These are phyloP conservation scores for Pheosia tremula DNA, from an alignment of 2,888 invertebrate species.

Conservation along the genomic window DNA sequence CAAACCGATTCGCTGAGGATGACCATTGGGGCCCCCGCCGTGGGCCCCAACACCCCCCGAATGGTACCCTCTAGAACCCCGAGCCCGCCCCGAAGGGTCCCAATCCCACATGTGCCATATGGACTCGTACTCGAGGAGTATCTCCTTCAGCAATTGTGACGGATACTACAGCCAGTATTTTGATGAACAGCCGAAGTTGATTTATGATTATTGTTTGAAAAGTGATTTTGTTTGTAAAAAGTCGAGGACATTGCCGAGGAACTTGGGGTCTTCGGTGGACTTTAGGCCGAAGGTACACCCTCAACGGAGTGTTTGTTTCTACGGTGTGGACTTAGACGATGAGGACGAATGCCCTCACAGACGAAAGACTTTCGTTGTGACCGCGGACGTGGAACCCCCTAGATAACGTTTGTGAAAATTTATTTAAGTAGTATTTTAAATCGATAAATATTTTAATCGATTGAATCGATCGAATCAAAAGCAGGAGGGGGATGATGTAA, in stretches of 20 bases:
- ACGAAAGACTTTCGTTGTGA: conserved; percentile 62
- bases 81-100: conserved; percentile 68
- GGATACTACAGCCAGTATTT: conserved; percentile 75
- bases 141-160: conserved; percentile 64
- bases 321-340: conserved; percentile 52
- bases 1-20: conserved; percentile 82
- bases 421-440: conserved; percentile 33
- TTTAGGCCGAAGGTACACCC: conserved; percentile 58
- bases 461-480: no score
- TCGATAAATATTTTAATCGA: conserved; percentile 2
- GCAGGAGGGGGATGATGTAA: no score
- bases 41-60: conserved; percentile 77
- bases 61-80: conserved; percentile 62
- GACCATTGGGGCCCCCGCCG: conserved; percentile 78
- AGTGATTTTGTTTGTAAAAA: conserved; percentile 66
- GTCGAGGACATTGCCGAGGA: conserved; percentile 72
- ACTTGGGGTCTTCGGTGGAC: conserved; percentile 66
- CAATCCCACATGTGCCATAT: conserved; percentile 45
- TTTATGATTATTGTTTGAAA: conserved; percentile 75
- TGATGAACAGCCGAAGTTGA: conserved; percentile 65
- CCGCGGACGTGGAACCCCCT: conserved; percentile 69
- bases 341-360: conserved; percentile 33
- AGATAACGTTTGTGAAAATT: conserved; percentile 65
- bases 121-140: conserved; percentile 61
- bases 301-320: conserved; percentile 69